Percentiles rank a stretch among this genome's conserved stretches.
Conservation (phyloP, 2,113 vertebrate genomes). For the Lepus timidus region DNA sequence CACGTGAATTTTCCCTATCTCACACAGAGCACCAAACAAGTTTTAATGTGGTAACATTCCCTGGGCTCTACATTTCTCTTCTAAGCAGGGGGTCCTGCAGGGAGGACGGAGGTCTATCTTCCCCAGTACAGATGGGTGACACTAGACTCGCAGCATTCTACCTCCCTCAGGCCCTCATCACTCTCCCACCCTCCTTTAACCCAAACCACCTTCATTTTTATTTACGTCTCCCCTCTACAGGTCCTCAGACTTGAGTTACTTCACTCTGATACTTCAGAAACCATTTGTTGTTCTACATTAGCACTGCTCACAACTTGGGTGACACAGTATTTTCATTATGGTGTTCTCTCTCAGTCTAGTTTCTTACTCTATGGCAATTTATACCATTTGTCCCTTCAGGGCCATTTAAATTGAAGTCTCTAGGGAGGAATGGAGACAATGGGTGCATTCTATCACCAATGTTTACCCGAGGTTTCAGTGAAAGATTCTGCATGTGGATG, state of each 20-base stretch:
- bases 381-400: background rate
- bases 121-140: background rate
- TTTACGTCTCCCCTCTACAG: background rate
- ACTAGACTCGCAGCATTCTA: background rate
- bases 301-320: background rate
- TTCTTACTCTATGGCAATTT: background rate
- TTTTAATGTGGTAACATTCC: background rate
- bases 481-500: background rate
- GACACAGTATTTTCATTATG: too few species aligned
- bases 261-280: background rate
- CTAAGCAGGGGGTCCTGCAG: too few species aligned
- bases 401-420: background rate
- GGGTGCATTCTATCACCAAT: background rate
- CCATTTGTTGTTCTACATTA: background rate
- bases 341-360: background rate
- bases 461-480: background rate
- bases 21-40: background rate
- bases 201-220: background rate
- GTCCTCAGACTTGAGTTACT: background rate
- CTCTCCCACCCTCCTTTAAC: background rate
- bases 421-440: background rate
- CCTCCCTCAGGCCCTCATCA: background rate
- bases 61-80: background rate
- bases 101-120: background rate
- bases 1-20: background rate